Base-by-base conservation (phyloP, 2,797 vertebrate species). In the Aythya fuligula region DNA sequence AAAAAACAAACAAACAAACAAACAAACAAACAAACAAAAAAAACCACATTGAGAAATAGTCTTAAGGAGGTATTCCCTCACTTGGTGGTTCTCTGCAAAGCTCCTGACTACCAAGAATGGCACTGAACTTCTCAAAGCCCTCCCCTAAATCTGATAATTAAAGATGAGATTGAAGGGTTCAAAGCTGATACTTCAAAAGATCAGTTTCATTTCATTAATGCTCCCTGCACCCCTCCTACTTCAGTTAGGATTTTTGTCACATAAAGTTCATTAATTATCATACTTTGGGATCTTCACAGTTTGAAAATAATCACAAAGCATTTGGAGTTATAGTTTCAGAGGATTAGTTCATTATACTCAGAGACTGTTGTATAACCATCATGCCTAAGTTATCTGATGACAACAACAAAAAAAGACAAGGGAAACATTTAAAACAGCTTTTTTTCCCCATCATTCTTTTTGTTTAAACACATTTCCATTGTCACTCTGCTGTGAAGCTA, bases 201-300 rank as follows among this genome's bases (percentile, higher is more conserved):
- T 41, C 28, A 11, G 32, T 71, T 90, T 79, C 8, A 24, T 79
- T 65, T 92, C 28, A 51, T 85, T 90, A 82, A 47, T 74, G 75
- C 0, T 14, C 20, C 34, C 61, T 45, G 20, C 4, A 9, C 38
- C n/a, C 27, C 49, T 92, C 72, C 45, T 32, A 67, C 57, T 88
- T 93, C 45, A 65, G 34, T 94, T 76, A 72, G 51, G 56, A 83
- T 43, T 79, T 92, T 85, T 90, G 76, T 93, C 82, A 65, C 56
- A 27, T 56, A 53, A 91, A 93, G 74, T 82, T 75, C n/a, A 57
- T 91, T 85, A 77, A 79, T 89, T 81, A 87, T 94, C 65, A 61
- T 87, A 51, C 28, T 91, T 82, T 0, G 1, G 67, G 39, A 84
- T 86, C 66, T 81, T 90, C 85, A 41, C 71, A 89, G 56, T 65